A percentile compares a stretch with the other conserved stretches of the same genome.
These are phyloP conservation scores for Antennarius maculatus DNA, from an alignment of 2,797 vertebrate genomes.

Conservation along the genomic window DNA sequence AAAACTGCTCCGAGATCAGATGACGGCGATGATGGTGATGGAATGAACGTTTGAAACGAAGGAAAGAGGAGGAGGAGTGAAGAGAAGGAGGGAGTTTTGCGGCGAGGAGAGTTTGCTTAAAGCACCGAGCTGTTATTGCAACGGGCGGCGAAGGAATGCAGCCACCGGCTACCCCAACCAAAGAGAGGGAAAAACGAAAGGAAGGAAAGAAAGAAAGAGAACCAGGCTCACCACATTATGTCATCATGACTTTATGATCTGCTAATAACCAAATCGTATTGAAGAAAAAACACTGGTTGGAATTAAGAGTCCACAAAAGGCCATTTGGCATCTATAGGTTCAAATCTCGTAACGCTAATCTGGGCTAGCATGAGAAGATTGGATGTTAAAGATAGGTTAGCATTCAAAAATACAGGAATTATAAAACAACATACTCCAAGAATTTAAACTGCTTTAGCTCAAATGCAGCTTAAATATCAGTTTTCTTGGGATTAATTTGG, in stretches of 20 bases:
- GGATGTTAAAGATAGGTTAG: slow-evolving; percentile 11
- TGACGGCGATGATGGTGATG: slow-evolving; percentile 62
- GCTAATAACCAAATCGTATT: slow-evolving; percentile 76
- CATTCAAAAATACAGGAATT: slow-evolving; percentile 1
- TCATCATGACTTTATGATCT: slow-evolving; percentile 76
- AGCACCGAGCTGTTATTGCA: slow-evolving; percentile 80
- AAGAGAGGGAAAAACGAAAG: slow-evolving; percentile 41
- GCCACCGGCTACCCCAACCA: slow-evolving; percentile 60
- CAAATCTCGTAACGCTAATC: slow-evolving; percentile 37
- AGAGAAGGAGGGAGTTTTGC: slow-evolving; percentile 55
- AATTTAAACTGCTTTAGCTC: neutral
- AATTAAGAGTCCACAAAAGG: slow-evolving; percentile 55
- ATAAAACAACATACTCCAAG: slow-evolving; percentile 26
- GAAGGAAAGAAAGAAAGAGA: slow-evolving; percentile 33
- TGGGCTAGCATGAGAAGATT: slow-evolving; percentile 39
- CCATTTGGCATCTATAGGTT: slow-evolving; percentile 53
- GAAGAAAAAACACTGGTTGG: slow-evolving; percentile 71
- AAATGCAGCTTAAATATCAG: slow-evolving; percentile 24
- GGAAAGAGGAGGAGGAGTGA: slow-evolving; percentile 5
- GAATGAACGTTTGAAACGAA: slow-evolving; percentile 50
- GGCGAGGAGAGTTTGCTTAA: slow-evolving; percentile 78
- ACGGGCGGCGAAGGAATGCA: slow-evolving; percentile 74
- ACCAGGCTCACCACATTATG: slow-evolving; percentile 78
- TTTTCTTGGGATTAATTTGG: slow-evolving; percentile 24
- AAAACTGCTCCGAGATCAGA: slow-evolving; percentile 61